Evolutionary conservation across 1,140 invertebrate species (phyloP).

Genomic region (Drosophila insularis): DNA sequence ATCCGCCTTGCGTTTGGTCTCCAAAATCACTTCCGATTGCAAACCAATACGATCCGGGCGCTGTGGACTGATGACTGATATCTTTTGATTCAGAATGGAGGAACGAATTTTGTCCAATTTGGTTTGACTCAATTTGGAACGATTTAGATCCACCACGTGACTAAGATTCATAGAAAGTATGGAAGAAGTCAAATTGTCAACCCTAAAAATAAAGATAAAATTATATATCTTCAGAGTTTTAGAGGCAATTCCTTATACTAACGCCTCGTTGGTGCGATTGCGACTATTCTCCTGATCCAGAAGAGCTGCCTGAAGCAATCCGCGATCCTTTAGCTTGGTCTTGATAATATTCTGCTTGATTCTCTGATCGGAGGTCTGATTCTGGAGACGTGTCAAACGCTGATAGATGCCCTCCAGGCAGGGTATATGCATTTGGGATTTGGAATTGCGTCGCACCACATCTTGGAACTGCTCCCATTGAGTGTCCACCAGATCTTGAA

Average conservation of each 20-base stretch:
- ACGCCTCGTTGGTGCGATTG: conserved; percentile 57
- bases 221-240: background rate
- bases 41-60: conserved; percentile 74
- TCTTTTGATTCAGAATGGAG: conserved; percentile 49
- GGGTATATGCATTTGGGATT: conserved; percentile 83
- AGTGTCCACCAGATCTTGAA: conserved; percentile 84
- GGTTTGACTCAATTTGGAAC: conserved; percentile 50
- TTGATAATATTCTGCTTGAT: conserved; percentile 83
- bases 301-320: conserved; percentile 47
- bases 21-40: conserved; percentile 78
- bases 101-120: conserved; percentile 62
- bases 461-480: conserved; percentile 85
- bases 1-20: conserved; percentile 63
- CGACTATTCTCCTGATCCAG: conserved; percentile 56
- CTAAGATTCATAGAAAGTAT: conserved; percentile 71
- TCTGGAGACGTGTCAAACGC: conserved; percentile 86
- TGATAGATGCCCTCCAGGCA: conserved; percentile 87
- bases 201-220: conserved; percentile 23
- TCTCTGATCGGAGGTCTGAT: conserved; percentile 84
- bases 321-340: conserved; percentile 64
- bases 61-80: conserved; percentile 72
- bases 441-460: conserved; percentile 82
- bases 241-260: background rate
- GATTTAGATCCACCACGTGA: conserved; percentile 57
- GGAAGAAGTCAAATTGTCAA: conserved; percentile 73